Base-by-base conservation (phyloP, 2,888 invertebrate species). In the Zygaena filipendulae region DNA sequence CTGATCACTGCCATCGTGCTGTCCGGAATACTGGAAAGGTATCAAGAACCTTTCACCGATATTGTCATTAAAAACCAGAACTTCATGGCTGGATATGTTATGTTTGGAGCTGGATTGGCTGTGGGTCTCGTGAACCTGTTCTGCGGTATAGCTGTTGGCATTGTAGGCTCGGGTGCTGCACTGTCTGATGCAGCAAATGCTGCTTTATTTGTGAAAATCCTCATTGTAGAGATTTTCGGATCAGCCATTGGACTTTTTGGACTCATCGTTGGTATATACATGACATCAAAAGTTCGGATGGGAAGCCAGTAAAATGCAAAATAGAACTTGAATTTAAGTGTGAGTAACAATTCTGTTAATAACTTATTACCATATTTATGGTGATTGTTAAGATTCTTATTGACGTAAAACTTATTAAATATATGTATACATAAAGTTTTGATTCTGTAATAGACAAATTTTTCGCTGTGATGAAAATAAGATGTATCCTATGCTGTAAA, bases 241-340 rank as follows among this genome's bases (percentile, higher is more conserved):
- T 96, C 95, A 56, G 99, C 99, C 51, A 98, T 99, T 59, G 99
- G 99, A 56, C 86, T 99, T 11, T 99, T 99, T 70, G 99, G 99
- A 30, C 85, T 99, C 31, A 99, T 99, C 69, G 97, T 99, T 41
- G 97, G 97, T 44, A 97, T 99, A 67, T 94, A 93, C 66, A 91
- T 95, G 91, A 89, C 89, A 35, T 89, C 91, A 41, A 90, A 86
- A 74, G 86, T 88, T 40, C 90, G 88, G 70, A 89, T 89, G 88
- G 89, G 89, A 53, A 85, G 84, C 66, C 85, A 84, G 60, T 70
- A 72, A 70, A 47, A 50, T 60, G 59, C 49, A 53, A 36, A 42
- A 35, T 47, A 40, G 47, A 54, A 61, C 57, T 60, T 66, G 60
- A 66, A 61, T 51, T 45, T 62, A 68, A 70, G 63, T 68, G 75